Evolutionary conservation across 2,797 vertebrate genomes (phyloP).

Genomic region (Jordanella pulchra): DNA sequence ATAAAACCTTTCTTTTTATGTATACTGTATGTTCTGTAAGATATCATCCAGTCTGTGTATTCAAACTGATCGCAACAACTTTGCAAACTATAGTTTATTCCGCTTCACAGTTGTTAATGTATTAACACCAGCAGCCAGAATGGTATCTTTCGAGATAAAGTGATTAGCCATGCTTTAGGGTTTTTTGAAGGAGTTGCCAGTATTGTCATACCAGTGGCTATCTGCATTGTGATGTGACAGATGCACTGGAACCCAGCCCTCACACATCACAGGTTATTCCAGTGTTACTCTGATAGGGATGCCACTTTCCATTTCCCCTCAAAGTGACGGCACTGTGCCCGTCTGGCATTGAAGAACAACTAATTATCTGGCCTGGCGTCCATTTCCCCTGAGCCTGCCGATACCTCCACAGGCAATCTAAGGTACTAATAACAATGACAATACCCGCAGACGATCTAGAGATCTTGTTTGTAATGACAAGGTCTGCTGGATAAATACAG

Average conservation of each 20-base stretch:
- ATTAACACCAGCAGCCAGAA: slow-evolving; percentile 41
- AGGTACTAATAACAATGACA: slow-evolving; percentile 80
- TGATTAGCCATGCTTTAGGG: slow-evolving; percentile 47
- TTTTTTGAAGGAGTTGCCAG: slow-evolving; percentile 34
- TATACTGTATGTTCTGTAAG: background rate
- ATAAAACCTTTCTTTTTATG: background rate
- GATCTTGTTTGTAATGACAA: slow-evolving; percentile 57
- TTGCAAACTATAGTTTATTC: background rate
- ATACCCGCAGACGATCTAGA: slow-evolving; percentile 69
- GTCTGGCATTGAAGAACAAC: slow-evolving; percentile 74
- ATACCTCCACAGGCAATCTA: slow-evolving; percentile 74
- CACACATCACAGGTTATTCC: slow-evolving; percentile 69
- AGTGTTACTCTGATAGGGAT: slow-evolving; percentile 73
- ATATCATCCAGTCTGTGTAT: background rate
- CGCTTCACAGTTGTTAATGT: slow-evolving; percentile 20
- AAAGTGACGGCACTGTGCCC: slow-evolving; percentile 71
- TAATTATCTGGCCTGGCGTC: slow-evolving; percentile 80
- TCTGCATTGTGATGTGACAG: slow-evolving; percentile 64
- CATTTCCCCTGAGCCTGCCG: slow-evolving; percentile 65
- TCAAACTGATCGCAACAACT: slow-evolving; percentile 2
- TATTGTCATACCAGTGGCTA: slow-evolving; percentile 59
- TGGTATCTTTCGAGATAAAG: slow-evolving; percentile 45
- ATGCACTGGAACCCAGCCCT: slow-evolving; percentile 71
- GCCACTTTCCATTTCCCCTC: slow-evolving; percentile 77
- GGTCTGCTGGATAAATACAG: slow-evolving; percentile 46